phyloP scores from a whole-genome alignment of 1,140 invertebrate genomes.

The Drosophila orosa region DNA sequence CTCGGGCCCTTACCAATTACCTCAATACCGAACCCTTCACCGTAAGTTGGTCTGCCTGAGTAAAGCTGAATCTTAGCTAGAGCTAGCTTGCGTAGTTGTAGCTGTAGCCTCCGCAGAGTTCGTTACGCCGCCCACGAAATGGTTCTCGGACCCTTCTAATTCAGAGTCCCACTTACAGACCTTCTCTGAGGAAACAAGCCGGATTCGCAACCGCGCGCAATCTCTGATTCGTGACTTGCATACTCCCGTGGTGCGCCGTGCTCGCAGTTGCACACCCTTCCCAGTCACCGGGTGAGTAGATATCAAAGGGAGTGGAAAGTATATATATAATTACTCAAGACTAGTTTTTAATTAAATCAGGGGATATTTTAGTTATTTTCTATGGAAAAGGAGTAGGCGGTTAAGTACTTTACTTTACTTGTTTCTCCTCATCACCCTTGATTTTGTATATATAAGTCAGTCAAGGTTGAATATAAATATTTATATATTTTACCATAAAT shows the following conservation, averaged over 20 bases:
- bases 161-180: conserved; percentile 85
- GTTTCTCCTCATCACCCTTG: background rate
- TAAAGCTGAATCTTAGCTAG: conserved; percentile 28
- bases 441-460: background rate
- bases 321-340: too few species aligned
- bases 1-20: conserved; percentile 89
- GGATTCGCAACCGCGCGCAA: conserved; percentile 90
- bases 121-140: background rate
- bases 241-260: conserved; percentile 89
- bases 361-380: background rate
- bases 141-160: background rate
- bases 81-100: conserved; percentile 85
- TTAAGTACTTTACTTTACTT: too few species aligned
- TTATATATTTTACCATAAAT: background rate
- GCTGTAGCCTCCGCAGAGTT: conserved; percentile 65
- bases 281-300: conserved; percentile 76
- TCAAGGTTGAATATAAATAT: background rate
- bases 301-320: too few species aligned
- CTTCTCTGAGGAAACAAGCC: conserved; percentile 91
- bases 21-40: conserved; percentile 88
- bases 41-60: conserved; percentile 62
- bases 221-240: conserved; percentile 90
- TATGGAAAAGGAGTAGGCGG: too few species aligned
- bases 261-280: conserved; percentile 86
- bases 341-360: too few species aligned